Percentiles rank a stretch among this genome's conserved stretches.
Conservation (phyloP, 2,797 vertebrate species). For the Helostoma temminkii region DNA sequence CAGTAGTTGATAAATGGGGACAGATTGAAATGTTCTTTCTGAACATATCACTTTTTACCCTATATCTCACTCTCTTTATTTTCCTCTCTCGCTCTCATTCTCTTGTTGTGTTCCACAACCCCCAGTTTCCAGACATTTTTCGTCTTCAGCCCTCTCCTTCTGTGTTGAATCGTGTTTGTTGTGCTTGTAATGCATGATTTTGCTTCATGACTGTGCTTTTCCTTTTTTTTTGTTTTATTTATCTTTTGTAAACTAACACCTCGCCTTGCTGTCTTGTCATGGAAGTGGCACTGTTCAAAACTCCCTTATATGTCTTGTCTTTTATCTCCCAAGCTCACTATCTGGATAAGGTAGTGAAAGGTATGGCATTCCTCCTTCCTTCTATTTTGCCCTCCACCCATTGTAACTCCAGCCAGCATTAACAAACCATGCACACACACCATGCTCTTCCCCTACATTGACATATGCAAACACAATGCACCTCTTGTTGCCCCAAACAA, state of each 20-base stretch:
- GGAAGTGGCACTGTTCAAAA: slow-evolving; percentile 87
- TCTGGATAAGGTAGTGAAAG: slow-evolving; percentile 99
- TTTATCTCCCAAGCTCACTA: slow-evolving; percentile 99
- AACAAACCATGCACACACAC: slow-evolving; percentile 68
- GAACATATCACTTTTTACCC: slow-evolving; percentile 58
- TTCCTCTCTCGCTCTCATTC: slow-evolving; percentile 9
- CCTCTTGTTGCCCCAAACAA: slow-evolving; percentile 49
- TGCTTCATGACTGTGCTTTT: slow-evolving; percentile 62
- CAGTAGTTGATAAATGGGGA: slow-evolving; percentile 66
- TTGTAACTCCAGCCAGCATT: slow-evolving; percentile 67
- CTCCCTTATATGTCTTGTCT: slow-evolving; percentile 98
- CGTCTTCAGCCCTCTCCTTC: slow-evolving; percentile 56
- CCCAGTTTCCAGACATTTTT: slow-evolving; percentile 10
- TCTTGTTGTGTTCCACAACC: slow-evolving; percentile 34
- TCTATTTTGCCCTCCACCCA: slow-evolving; percentile 75
- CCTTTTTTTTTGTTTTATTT: slow-evolving; percentile 55
- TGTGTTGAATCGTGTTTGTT: slow-evolving; percentile 59
- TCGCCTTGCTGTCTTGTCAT: slow-evolving; percentile 81
- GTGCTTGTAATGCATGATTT: slow-evolving; percentile 78
- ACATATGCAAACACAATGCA: slow-evolving; percentile 56
- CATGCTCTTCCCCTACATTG: slow-evolving; percentile 57
- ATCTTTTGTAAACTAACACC: slow-evolving; percentile 77
- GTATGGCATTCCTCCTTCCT: slow-evolving; percentile 93
- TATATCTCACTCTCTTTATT: slow-evolving; percentile 1
- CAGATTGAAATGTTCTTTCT: slow-evolving; percentile 67